These are phyloP conservation scores for Drosophila glabriapex DNA, from an alignment of 2,888 invertebrate genomes.

Conservation along the genomic window DNA sequence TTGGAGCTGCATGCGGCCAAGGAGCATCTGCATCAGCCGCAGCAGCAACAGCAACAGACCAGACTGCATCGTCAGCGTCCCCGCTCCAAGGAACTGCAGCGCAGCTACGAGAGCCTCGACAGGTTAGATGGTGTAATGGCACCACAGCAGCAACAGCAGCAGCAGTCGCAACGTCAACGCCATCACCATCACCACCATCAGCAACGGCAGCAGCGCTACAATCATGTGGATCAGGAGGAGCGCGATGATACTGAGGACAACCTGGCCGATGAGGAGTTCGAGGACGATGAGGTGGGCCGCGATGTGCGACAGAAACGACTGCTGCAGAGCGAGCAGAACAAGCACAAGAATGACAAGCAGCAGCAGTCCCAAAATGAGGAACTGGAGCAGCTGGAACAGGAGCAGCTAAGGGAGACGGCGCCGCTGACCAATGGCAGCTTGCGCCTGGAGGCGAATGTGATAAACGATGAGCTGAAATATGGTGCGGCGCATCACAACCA, in stretches of 20 bases:
- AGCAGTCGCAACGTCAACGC: slow-evolving; percentile 17
- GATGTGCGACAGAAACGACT: slow-evolving; percentile 82
- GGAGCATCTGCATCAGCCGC: slow-evolving; percentile 78
- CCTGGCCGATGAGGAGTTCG: slow-evolving; percentile 84
- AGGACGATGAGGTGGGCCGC: slow-evolving; percentile 84
- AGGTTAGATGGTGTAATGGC: slow-evolving; percentile 69
- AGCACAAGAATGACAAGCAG: slow-evolving; percentile 41
- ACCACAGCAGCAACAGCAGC: slow-evolving; percentile 45
- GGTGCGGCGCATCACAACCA: slow-evolving; percentile 85
- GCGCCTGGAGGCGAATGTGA: slow-evolving; percentile 84
- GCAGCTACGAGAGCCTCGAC: slow-evolving; percentile 84
- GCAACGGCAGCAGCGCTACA: slow-evolving; percentile 69
- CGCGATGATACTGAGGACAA: slow-evolving; percentile 85
- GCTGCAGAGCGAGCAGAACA: slow-evolving; percentile 37
- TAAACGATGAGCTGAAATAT: slow-evolving; percentile 86
- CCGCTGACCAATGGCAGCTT: slow-evolving; percentile 53
- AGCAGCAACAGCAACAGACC: slow-evolving; percentile 77
- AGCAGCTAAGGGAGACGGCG: slow-evolving; percentile 55
- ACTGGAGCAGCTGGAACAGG: slow-evolving; percentile 57
- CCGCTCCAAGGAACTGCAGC: slow-evolving; percentile 84
- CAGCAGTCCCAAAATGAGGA: slow-evolving; percentile 44
- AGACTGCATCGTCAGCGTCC: slow-evolving; percentile 83
- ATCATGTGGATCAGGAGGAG: slow-evolving; percentile 79
- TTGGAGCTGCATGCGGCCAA: slow-evolving; percentile 72
- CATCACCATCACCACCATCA: slow-evolving; percentile 69